Base-by-base conservation (phyloP, 2,888 invertebrate species). In the Heteropelma amictum region DNA sequence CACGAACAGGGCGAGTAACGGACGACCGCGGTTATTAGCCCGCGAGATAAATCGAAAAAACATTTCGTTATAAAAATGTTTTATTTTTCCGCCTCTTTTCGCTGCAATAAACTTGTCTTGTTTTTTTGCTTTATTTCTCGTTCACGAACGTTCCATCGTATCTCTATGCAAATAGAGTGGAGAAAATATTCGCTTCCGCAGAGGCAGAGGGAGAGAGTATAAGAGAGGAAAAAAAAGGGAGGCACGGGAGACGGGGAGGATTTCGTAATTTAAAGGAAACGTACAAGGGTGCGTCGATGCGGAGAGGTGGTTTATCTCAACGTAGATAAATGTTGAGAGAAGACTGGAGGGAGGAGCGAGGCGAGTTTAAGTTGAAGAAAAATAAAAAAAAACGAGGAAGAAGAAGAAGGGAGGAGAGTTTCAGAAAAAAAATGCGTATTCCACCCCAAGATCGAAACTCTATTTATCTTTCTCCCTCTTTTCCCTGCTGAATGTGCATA, bases 161-260 rank as follows among this genome's bases (percentile, higher is more conserved):
- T 86, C 86, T 86, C 84, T 86, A 86, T 87, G 87, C 85, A 87
- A 87, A 87, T 86, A 84, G 84, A 83, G 80, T 77, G 70, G 76
- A 77, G 76, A 78, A 77, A 80, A 81, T 81, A 80, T 81, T 80
- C 79, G 80, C 79, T 81, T 80, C 75, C 77, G 75, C 67, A 45
- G 51, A 58, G 60, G 60, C 60, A 63, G 45, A 23, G 63, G 54
- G 58, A 60, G 54, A 63, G 54, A 47, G 67, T 56, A 72, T 65
- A 72, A 70, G 72, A 69, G 79, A 79, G 79, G 38, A 38, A 38
- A 35, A 1, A 35, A 12, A 42, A 6, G 45, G 76, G 79, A 38
- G 23, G 30, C 17, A 58, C 17, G 33, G 53, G 68, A 45, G 58
- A 28, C 42, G 40, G 67, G 65, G 67, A 72, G 65, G 71, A 67